Evolutionary conservation across 1,140 invertebrate genomes (phyloP).

Genomic region (Thaumatotibia leucotreta): DNA sequence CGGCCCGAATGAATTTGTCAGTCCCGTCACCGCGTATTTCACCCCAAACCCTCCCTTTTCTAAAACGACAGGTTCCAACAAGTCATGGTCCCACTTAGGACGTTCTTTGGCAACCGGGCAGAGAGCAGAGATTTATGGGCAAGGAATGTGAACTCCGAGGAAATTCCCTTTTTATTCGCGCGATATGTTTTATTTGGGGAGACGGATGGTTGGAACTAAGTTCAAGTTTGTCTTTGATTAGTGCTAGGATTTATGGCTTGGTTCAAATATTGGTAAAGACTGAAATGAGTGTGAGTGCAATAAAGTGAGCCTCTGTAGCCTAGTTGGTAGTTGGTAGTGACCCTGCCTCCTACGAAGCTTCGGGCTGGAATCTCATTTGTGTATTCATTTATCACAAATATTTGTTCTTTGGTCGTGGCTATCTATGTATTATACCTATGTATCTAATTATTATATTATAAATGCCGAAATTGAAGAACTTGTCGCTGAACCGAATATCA

Average conservation of each 20-base stretch:
- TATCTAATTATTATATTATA: too few species aligned
- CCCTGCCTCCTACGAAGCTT: too few species aligned
- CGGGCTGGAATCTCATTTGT: too few species aligned
- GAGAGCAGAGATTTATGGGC: constrained; percentile 31
- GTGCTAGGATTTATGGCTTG: background rate
- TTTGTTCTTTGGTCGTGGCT: too few species aligned
- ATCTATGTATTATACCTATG: too few species aligned
- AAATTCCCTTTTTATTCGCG: constrained; percentile 33
- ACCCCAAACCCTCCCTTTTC: background rate
- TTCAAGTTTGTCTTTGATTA: constrained; percentile 17
- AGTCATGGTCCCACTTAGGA: background rate
- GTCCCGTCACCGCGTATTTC: constrained; percentile 22
- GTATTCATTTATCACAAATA: too few species aligned
- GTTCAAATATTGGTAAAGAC: background rate
- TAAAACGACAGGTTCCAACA: background rate
- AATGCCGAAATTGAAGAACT: too few species aligned
- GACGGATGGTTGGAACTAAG: constrained; percentile 26
- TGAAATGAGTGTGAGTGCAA: background rate
- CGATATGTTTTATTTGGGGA: constrained; percentile 35
- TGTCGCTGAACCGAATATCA: too few species aligned
- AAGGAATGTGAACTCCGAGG: constrained; percentile 29
- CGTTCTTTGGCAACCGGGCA: background rate
- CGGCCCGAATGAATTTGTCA: constrained; percentile 26
- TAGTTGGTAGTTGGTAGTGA: too few species aligned
- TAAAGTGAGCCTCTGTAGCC: too few species aligned